A percentile compares a stretch with the other conserved stretches of the same genome.
These are phyloP conservation scores for Nudaria mundana DNA, from an alignment of 2,888 invertebrate species.

Conservation along the genomic window DNA sequence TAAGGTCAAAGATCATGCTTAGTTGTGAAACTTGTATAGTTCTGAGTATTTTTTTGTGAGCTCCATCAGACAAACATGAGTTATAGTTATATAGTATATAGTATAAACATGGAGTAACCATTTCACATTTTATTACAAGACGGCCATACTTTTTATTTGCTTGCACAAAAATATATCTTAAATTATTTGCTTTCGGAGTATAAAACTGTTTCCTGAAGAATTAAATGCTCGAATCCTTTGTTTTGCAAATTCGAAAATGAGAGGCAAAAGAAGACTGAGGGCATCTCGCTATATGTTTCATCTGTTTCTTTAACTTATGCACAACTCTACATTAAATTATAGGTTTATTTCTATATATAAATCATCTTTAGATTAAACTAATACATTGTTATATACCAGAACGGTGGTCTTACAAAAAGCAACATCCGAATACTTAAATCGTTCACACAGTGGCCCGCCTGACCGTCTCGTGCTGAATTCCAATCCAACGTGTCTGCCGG, in stretches of 20 bases:
- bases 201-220: too few species aligned
- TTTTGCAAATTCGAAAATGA: too few species aligned
- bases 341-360: too few species aligned
- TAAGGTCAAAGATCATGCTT: neutral
- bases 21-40: neutral
- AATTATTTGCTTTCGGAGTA: neutral
- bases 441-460: slow-evolving; percentile 32
- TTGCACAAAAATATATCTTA: neutral
- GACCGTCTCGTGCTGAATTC: slow-evolving; percentile 46
- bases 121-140: slow-evolving; percentile 7
- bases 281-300: too few species aligned
- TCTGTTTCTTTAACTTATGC: too few species aligned
- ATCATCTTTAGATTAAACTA: too few species aligned
- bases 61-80: slow-evolving; percentile 1
- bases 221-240: too few species aligned
- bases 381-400: neutral
- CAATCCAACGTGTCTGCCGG: slow-evolving; percentile 47
- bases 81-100: slow-evolving; percentile 5
- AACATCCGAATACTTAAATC: slow-evolving; percentile 17
- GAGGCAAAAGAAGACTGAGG: too few species aligned
- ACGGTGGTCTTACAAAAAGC: neutral
- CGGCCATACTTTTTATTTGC: neutral
- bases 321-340: too few species aligned
- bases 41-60: neutral
- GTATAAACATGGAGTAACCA: slow-evolving; percentile 2